These are phyloP conservation scores for Acanthopleura granulata DNA, from an alignment of 2,888 invertebrate genomes.

Conservation along the genomic window DNA sequence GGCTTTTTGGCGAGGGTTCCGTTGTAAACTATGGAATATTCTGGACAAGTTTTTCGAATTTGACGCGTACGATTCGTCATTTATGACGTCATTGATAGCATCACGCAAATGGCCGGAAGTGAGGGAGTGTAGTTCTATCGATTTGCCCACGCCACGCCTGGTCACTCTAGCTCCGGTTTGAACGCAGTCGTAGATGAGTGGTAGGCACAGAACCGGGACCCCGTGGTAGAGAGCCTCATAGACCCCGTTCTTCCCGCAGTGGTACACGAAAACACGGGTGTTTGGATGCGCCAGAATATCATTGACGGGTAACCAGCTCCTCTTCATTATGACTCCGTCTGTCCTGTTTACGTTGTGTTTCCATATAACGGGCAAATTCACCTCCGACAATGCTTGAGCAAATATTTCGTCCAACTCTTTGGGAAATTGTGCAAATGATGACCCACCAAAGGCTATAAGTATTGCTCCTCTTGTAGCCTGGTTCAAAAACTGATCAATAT, in stretches of 20 bases:
- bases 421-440: not conserved
- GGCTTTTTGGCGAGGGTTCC: not conserved
- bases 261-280: not conserved
- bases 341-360: not conserved
- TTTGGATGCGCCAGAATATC: not conserved
- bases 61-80: not conserved
- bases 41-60: not conserved
- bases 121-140: not conserved
- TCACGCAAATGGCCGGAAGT: not conserved
- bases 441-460: not conserved
- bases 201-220: not conserved
- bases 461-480: not conserved
- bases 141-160: not conserved
- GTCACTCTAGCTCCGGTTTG: not conserved
- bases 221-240: not conserved
- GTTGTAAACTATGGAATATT: not conserved
- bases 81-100: not conserved
- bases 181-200: not conserved
- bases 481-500: not conserved
- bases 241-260: slow-evolving; percentile 2
- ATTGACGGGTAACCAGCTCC: not conserved
- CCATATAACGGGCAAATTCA: not conserved
- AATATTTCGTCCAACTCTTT: not conserved
- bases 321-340: not conserved
- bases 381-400: not conserved